These are phyloP conservation scores for Plagiodera versicolora DNA, from an alignment of 2,888 invertebrate genomes.

Conservation along the genomic window DNA sequence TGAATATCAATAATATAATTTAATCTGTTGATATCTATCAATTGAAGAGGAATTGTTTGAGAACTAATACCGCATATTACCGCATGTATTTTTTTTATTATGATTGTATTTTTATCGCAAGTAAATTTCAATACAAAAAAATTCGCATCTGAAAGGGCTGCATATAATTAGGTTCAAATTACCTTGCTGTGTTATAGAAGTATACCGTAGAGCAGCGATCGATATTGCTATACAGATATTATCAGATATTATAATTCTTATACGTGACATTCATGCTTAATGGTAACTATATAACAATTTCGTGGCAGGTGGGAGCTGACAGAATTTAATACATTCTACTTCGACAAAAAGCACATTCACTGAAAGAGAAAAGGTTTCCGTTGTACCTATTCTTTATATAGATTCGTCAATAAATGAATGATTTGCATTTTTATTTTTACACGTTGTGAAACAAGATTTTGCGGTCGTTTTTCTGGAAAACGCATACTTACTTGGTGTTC, in stretches of 20 bases:
- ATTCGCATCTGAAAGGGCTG: conserved; percentile 30
- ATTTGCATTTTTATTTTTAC: conserved; percentile 23
- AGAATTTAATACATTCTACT: neutral
- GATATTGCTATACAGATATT: conserved; percentile 27
- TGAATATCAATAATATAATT: too few relatives aligned
- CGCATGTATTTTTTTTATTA: conserved; percentile 6
- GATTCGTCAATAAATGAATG: neutral
- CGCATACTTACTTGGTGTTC: neutral
- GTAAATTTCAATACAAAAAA: conserved; percentile 23
- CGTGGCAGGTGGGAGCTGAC: neutral
- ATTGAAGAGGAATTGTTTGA: neutral
- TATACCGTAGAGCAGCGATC: conserved; percentile 28
- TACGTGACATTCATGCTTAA: conserved; percentile 16
- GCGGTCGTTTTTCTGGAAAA: conserved; percentile 7
- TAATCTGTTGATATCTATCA: too few relatives aligned
- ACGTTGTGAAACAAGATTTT: conserved; percentile 14
- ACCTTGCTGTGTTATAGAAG: conserved; percentile 20
- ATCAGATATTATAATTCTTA: conserved; percentile 17
- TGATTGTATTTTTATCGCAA: conserved; percentile 9
- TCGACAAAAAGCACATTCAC: neutral
- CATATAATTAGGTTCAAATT: conserved; percentile 37
- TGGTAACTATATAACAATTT: conserved; percentile 10
- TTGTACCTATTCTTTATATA: neutral
- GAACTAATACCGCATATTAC: conserved; percentile 6
- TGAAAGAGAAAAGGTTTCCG: too few relatives aligned